Conservation (phyloP, 2,797 vertebrate genomes). For the Myripristis murdjan region DNA sequence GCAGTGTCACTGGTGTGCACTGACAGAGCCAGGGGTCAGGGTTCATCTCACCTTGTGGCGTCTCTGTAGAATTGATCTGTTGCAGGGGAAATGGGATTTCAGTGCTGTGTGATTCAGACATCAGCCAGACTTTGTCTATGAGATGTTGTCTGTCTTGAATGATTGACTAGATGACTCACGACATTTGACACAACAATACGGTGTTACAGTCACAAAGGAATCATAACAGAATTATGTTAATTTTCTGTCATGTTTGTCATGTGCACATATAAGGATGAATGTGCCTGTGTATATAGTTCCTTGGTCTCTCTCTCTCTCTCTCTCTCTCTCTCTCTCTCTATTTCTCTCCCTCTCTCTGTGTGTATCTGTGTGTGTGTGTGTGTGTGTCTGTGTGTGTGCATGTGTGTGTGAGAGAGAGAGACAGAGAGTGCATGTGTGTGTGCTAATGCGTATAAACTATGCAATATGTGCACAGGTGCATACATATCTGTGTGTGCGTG, state of each 20-base stretch:
- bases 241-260: conserved; percentile 40
- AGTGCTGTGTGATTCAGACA: conserved; percentile 55
- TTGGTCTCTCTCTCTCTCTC: too few species aligned
- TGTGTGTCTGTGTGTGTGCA: not conserved
- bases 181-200: conserved; percentile 40
- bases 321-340: too few species aligned
- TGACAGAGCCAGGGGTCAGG: conserved; percentile 75
- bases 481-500: too few species aligned
- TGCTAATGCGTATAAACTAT: conserved; percentile 3
- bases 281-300: too few species aligned
- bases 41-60: conserved; percentile 71
- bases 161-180: conserved; percentile 54
- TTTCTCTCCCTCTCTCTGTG: too few species aligned
- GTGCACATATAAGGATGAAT: not conserved
- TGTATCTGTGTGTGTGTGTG: too few species aligned
- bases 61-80: conserved; percentile 76
- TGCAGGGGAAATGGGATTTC: conserved; percentile 77
- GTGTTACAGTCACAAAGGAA: conserved; percentile 31
- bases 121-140: conserved; percentile 27
- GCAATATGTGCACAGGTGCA: conserved; percentile 15
- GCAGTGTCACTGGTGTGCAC: conserved; percentile 77
- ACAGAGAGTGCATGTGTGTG: too few species aligned
- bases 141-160: conserved; percentile 48
- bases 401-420: conserved; percentile 13
- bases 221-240: conserved; percentile 40